Percentiles rank a stretch among this genome's conserved stretches.
These are phyloP conservation scores for Stegana nigrithorax DNA, from an alignment of 2,888 invertebrate species.

Conservation along the genomic window DNA sequence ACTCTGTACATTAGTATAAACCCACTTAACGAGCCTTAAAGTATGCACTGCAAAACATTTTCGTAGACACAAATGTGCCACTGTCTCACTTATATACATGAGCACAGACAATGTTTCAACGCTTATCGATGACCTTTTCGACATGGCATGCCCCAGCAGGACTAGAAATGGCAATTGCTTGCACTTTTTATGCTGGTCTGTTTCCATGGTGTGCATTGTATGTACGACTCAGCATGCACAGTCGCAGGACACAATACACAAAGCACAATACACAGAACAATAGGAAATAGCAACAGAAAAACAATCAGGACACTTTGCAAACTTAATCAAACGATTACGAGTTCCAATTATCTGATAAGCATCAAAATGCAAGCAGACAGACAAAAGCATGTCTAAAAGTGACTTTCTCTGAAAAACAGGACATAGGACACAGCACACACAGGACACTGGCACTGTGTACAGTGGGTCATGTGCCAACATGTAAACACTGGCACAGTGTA, in stretches of 20 bases:
- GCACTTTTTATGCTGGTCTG: background rate
- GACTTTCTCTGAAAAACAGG: too few species aligned
- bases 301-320: slow-evolving; percentile 53
- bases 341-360: slow-evolving; percentile 59
- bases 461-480: too few species aligned
- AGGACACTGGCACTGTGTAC: too few species aligned
- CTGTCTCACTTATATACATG: too few species aligned
- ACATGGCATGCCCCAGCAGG: background rate
- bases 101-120: too few species aligned
- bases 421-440: too few species aligned
- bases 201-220: background rate
- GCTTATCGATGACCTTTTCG: background rate
- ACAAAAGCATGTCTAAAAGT: slow-evolving; percentile 5
- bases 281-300: slow-evolving; percentile 20
- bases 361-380: slow-evolving; percentile 20
- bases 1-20: too few species aligned
- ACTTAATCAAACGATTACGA: slow-evolving; percentile 59
- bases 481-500: background rate
- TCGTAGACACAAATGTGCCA: too few species aligned
- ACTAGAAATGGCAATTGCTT: slow-evolving; percentile 6
- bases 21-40: too few species aligned
- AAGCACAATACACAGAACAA: slow-evolving; percentile 15
- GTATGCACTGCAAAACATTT: too few species aligned
- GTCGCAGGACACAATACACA: background rate
- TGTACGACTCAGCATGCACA: background rate